phyloP scores from a whole-genome alignment of 2,888 invertebrate species.

The Andricus quercusramuli region DNA sequence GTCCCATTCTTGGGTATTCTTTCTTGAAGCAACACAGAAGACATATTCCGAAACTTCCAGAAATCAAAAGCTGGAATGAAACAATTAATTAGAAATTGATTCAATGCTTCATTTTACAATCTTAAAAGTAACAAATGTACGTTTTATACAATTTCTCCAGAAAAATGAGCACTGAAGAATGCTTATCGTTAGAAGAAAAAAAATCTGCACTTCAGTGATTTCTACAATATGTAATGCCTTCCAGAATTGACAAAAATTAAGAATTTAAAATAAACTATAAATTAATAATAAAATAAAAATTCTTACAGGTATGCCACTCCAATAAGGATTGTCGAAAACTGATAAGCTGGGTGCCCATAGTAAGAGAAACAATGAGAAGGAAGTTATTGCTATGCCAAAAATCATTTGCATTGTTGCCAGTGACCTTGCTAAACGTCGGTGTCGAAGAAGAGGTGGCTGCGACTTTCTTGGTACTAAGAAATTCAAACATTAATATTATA shows the following conservation, averaged over 20 bases:
- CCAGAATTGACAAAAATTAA: background rate
- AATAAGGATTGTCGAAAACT: slow-evolving; percentile 83
- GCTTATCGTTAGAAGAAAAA: background rate
- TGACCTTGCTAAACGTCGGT: slow-evolving; percentile 79
- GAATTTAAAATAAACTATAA: background rate
- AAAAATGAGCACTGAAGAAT: no score
- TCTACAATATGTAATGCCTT: background rate
- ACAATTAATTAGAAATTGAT: background rate
- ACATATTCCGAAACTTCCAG: slow-evolving; percentile 73
- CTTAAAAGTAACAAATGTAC: background rate
- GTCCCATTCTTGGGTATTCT: slow-evolving; percentile 70
- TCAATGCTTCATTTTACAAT: background rate
- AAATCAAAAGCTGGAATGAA: slow-evolving; percentile 66
- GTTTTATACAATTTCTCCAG: no score
- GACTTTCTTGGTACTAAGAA: slow-evolving; percentile 79
- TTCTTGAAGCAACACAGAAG: slow-evolving; percentile 72
- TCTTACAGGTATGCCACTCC: slow-evolving; percentile 83
- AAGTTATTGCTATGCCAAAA: slow-evolving; percentile 80
- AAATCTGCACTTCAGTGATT: background rate
- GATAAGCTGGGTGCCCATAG: slow-evolving; percentile 82
- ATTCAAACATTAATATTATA: slow-evolving; percentile 9
- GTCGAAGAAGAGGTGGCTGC: slow-evolving; percentile 79
- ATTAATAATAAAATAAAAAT: background rate
- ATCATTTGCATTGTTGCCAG: slow-evolving; percentile 80
- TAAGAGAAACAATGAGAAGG: slow-evolving; percentile 82